Base-by-base conservation (phyloP, 2,888 invertebrate genomes). In the Keiferia lycopersicella region DNA sequence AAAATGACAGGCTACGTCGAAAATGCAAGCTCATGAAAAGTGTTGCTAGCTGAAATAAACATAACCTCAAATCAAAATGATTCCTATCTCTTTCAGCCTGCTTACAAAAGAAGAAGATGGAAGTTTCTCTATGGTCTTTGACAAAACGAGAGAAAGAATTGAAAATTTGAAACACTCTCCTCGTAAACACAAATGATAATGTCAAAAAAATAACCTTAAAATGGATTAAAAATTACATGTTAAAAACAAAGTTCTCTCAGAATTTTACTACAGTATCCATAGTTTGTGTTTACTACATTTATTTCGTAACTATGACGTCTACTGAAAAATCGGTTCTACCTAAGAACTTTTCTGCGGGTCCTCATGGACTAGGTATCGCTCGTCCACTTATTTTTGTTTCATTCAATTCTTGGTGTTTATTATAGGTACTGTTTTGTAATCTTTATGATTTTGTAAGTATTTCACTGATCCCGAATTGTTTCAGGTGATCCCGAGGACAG, bases 401-500 rank as follows among this genome's bases (percentile, higher is more conserved):
- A 1, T 18, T 8, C n/a, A 18, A 18, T 8, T 50, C 8, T 50
- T 50, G 16, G n/a, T n/a, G n/a, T n/a, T n/a, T n/a, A n/a, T n/a
- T n/a, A n/a, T n/a, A n/a, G n/a, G n/a, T n/a, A n/a, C n/a, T n/a
- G n/a, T n/a, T n/a, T n/a, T n/a, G n/a, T n/a, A n/a, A n/a, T n/a
- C n/a, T n/a, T n/a, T n/a, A n/a, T n/a, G n/a, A n/a, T 3, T 20
- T 11, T 8, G 7, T 6, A 30, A 57, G 10, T 8, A n/a, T 34
- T n/a, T 38, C 11, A n/a, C 10, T 48, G 62, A 26, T 65, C 60
- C n/a, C 10, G 10, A n/a, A n/a, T 56, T 56, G 18, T 50, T 88
- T 63, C 78, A 96, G 97, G 97, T 67, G 97, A 98, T 88, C 98
- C 98, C 1, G 91, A 96, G 71, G 98, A 98, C 82, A 93, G 80